phyloP scores from a whole-genome alignment of 2,113 vertebrate species.

The Anser brachyrhynchus region DNA sequence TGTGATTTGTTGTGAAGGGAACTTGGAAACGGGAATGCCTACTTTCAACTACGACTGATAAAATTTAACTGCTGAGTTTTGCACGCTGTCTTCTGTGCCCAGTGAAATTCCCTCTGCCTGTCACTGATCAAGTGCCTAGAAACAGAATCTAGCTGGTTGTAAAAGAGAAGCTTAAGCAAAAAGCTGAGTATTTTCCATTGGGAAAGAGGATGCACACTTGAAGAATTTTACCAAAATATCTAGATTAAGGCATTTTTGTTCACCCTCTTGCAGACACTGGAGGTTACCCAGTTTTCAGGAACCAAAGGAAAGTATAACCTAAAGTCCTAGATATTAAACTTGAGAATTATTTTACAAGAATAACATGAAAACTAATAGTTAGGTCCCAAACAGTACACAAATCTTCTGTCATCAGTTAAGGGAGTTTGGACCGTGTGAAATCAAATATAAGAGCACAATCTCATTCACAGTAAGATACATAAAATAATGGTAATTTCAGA shows the following conservation, averaged over 20 bases:
- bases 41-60: not conserved
- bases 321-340: not conserved
- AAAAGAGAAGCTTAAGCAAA: not conserved
- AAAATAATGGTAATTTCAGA: not conserved
- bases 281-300: not conserved
- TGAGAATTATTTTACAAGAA: not conserved
- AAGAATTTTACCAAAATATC: not conserved
- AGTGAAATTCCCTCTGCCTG: not conserved
- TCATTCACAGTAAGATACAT: not conserved
- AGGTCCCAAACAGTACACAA: not conserved
- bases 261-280: not conserved
- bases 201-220: not conserved
- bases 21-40: not conserved
- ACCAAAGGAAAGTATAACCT: not conserved
- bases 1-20: not conserved
- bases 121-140: not conserved
- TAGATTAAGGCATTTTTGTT: not conserved
- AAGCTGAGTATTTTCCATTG: not conserved
- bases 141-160: not conserved
- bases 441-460: not conserved
- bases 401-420: not conserved
- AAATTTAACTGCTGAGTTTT: not conserved
- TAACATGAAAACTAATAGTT: not conserved
- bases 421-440: not conserved
- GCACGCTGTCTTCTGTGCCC: not conserved